Percentiles rank a stretch among this genome's conserved stretches.
Conservation (phyloP, 2,888 invertebrate species). For the Dryobotodes eremita region DNA sequence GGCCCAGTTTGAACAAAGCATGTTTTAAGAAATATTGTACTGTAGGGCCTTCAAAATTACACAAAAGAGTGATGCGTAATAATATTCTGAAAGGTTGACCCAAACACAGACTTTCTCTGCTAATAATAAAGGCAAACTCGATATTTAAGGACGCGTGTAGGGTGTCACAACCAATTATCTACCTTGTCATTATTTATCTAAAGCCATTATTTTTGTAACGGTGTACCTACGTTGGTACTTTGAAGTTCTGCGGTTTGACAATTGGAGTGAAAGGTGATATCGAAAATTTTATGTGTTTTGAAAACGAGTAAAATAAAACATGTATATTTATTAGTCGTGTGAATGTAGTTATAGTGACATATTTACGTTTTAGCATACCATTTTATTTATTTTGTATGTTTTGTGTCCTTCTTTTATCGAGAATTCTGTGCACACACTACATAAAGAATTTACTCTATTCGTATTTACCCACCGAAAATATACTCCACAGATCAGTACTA, state of each 20-base stretch:
- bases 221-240: conserved; percentile 7
- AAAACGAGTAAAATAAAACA: conserved; percentile 13
- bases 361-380: not conserved
- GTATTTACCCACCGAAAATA: not conserved
- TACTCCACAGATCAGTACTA: too few species aligned
- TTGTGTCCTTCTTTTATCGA: not conserved
- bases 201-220: conserved; percentile 43
- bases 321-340: not conserved
- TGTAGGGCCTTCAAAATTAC: conserved; percentile 6
- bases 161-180: conserved; percentile 57
- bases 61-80: conserved; percentile 53
- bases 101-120: conserved; percentile 59
- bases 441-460: not conserved
- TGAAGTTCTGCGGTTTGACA: conserved; percentile 46
- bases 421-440: not conserved
- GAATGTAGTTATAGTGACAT: not conserved
- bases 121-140: conserved; percentile 66
- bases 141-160: conserved; percentile 58
- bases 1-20: conserved; percentile 24
- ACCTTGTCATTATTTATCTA: conserved; percentile 46
- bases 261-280: conserved; percentile 48
- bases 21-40: not conserved
- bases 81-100: conserved; percentile 43
- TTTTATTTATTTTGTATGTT: not conserved
- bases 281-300: conserved; percentile 25